phyloP scores from a whole-genome alignment of 2,113 vertebrate genomes.

The Dunckerocampus dactyliophorus region DNA sequence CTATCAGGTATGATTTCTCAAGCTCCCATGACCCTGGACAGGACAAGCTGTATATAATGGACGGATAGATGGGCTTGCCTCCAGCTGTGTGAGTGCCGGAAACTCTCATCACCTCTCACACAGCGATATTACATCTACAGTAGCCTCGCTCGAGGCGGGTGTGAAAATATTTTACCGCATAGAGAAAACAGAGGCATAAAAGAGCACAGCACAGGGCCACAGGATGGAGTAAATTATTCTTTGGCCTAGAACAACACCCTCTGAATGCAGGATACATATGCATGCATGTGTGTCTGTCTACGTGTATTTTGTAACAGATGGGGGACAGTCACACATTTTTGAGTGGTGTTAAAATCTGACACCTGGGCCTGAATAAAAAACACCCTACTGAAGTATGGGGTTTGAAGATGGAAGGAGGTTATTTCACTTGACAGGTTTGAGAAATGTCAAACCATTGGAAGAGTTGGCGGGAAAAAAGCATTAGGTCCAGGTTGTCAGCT shows the following conservation, averaged over 20 bases:
- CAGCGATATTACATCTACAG: constrained; percentile 38
- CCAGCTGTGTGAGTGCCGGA: constrained; percentile 38
- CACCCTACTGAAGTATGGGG: constrained; percentile 1
- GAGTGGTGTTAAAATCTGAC: constrained; percentile 40
- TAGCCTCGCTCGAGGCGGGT: constrained; percentile 40
- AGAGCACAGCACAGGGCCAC: constrained; percentile 25
- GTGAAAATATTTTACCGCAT: constrained; percentile 61
- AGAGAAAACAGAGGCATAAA: constrained; percentile 57
- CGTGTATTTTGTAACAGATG: constrained; percentile 5
- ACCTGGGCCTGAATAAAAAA: constrained; percentile 37
- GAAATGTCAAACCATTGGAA: constrained; percentile 40
- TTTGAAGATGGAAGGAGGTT: constrained; percentile 11
- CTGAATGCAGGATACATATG: background rate
- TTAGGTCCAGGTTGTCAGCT: too few species aligned
- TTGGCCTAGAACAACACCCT: constrained; percentile 44
- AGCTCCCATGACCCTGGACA: background rate
- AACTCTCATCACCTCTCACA: constrained; percentile 46
- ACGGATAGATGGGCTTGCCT: constrained; percentile 33
- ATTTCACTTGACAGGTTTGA: constrained; percentile 39
- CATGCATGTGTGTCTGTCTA: background rate
- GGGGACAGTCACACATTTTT: constrained; percentile 30
- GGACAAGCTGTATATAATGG: constrained; percentile 1
- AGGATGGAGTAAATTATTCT: constrained; percentile 51
- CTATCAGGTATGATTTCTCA: background rate
- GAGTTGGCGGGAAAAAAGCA: background rate